Evolutionary conservation across 2,797 vertebrate species (phyloP), one percentile per base, ranked within the genome.

Genomic region (Limosa lapponica): DNA sequence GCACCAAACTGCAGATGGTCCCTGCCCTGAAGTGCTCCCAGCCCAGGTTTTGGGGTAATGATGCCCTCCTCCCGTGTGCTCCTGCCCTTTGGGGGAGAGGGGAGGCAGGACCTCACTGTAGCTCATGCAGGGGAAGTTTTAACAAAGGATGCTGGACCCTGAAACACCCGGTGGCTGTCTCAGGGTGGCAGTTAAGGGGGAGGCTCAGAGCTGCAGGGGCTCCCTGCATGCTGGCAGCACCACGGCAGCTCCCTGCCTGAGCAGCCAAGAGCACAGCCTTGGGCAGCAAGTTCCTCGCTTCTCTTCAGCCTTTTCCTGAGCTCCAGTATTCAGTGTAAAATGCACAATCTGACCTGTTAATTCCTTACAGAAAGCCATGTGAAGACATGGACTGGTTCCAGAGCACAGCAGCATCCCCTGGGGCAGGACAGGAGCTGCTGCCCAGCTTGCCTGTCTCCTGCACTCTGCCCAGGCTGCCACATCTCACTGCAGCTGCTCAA

Each of bases 61-160:
- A 13, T 61, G 59, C 32, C 34, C 34, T 52, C 32, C 22, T 28
- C 55, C 25, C 0, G 0, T 1, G 0, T 36, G 37, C 16, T 16
- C 48, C 12, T 10, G 43, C 22, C 49, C 55, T 62, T 27, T 49
- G 28, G n/a, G 17, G 25, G 28, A 62, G 20, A 64, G 24, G 13
- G 0, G 3, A 58, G 34, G 67, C 32, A 78, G 48, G 32, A 27
- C 13, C 34, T n/a, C 1, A 0, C 27, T 69, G 37, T 13, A 69
- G 34, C 11, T 86, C 61, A 43, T 1, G 1, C 19, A 18, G 14
- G 17, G 10, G 22, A 58, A 20, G 25, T 20, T 62, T 48, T n/a
- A 43, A 12, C 3, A 3, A 41, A 43, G 27, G 10, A 13, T 73
- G 41, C 9, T 0, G 1, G 51, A 61, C 11, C 37, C 43, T n/a